Evolutionary conservation across 2,888 invertebrate genomes (phyloP).

Genomic region (Dicranocentrus wangi): DNA sequence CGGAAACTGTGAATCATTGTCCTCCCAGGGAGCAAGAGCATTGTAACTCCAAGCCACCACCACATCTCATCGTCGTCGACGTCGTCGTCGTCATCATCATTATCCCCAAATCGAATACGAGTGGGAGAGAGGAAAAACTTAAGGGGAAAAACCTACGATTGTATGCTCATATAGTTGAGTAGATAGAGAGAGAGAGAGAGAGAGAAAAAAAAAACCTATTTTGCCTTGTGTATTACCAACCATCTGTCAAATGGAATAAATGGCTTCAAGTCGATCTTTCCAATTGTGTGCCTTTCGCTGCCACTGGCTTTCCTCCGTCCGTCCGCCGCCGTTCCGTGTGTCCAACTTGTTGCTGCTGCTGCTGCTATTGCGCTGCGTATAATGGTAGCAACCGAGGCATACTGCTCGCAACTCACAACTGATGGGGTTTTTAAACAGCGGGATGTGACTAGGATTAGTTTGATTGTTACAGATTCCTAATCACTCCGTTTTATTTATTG

Average conservation of each 20-base stretch:
- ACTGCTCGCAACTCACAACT: too few relatives aligned
- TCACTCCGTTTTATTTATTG: too few relatives aligned
- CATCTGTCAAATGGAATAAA: slow-evolving; percentile 63
- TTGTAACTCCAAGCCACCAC: neutral
- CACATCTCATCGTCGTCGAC: too few relatives aligned
- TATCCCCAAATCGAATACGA: slow-evolving; percentile 22
- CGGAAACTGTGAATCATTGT: slow-evolving; percentile 65
- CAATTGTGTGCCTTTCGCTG: neutral
- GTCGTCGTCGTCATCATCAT: slow-evolving; percentile 11
- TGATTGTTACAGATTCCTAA: too few relatives aligned
- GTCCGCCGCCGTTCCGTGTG: neutral
- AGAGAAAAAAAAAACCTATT: too few relatives aligned
- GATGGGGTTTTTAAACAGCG: slow-evolving; percentile 17
- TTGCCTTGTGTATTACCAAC: slow-evolving; percentile 49
- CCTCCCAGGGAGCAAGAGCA: slow-evolving; percentile 47
- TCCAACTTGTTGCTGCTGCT: slow-evolving; percentile 23
- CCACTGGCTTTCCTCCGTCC: neutral
- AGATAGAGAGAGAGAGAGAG: neutral
- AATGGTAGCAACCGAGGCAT: slow-evolving; percentile 39
- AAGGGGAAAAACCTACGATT: neutral
- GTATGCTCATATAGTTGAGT: slow-evolving; percentile 15
- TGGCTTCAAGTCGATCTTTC: slow-evolving; percentile 49
- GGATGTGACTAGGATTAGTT: neutral
- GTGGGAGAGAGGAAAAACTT: neutral
- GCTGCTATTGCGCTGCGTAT: too few relatives aligned